Evolutionary conservation across 2,888 invertebrate genomes (phyloP).

Genomic region (Rotaria socialis): DNA sequence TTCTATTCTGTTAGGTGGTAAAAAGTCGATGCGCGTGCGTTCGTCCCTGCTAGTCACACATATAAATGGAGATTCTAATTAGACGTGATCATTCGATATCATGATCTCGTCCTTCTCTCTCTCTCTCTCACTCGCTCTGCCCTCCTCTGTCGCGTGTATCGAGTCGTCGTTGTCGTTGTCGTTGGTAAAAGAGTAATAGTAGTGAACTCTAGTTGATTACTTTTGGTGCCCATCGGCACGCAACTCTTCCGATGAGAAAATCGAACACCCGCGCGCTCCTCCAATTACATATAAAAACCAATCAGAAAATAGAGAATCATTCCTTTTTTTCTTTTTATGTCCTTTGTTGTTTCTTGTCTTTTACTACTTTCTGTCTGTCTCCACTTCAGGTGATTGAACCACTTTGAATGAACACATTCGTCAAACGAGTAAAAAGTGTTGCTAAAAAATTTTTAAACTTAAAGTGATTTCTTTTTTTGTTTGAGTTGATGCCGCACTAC

Average conservation of each 20-base stretch:
- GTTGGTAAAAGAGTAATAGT: slow-evolving; percentile 32
- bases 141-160: slow-evolving; percentile 18
- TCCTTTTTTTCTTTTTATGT: slow-evolving; percentile 1
- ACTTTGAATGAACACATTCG: slow-evolving; percentile 29
- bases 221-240: slow-evolving; percentile 32
- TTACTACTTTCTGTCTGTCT: slow-evolving; percentile 24
- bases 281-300: slow-evolving; percentile 29
- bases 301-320: slow-evolving; percentile 29
- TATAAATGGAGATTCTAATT: slow-evolving; percentile 26
- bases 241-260: slow-evolving; percentile 32
- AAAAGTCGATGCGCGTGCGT: slow-evolving; percentile 9
- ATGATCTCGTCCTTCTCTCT: slow-evolving; percentile 14
- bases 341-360: slow-evolving; percentile 22
- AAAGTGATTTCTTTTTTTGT: slow-evolving; percentile 21
- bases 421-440: slow-evolving; percentile 18
- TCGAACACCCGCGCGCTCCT: slow-evolving; percentile 32
- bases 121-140: neutral
- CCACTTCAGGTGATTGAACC: slow-evolving; percentile 32
- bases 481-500: slow-evolving; percentile 27
- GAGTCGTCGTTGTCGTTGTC: slow-evolving; percentile 12
- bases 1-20: neutral
- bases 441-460: slow-evolving; percentile 6
- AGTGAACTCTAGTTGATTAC: slow-evolving; percentile 32
- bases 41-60: slow-evolving; percentile 26
- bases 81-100: slow-evolving; percentile 26